Conservation (phyloP, 1,140 invertebrate genomes). For the Bombus picipes region DNA sequence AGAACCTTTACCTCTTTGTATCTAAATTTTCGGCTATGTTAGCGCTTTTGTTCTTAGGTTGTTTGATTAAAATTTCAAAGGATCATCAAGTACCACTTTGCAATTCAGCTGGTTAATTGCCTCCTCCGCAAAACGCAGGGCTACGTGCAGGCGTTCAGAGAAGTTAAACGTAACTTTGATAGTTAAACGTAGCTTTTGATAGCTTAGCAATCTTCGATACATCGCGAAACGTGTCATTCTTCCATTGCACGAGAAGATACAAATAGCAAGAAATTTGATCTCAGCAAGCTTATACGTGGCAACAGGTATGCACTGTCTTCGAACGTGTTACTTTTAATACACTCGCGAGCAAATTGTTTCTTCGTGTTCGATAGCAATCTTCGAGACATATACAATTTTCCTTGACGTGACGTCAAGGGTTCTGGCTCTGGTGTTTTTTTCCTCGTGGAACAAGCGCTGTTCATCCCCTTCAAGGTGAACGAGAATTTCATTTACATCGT, state of each 20-base stretch:
- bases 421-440: not conserved
- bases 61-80: too few species aligned
- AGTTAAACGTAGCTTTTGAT: not conserved
- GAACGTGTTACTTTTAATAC: not conserved
- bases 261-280: not conserved
- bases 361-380: not conserved
- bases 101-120: too few species aligned
- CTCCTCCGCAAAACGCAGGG: too few species aligned
- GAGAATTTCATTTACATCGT: not conserved
- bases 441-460: not conserved
- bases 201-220: not conserved
- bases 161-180: not conserved
- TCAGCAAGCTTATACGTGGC: slow-evolving; percentile 13
- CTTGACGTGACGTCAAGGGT: not conserved
- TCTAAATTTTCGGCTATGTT: too few species aligned
- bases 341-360: not conserved
- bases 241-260: not conserved
- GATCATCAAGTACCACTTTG: too few species aligned
- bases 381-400: too few species aligned
- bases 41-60: too few species aligned
- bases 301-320: slow-evolving; percentile 39
- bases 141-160: not conserved
- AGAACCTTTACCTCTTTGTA: too few species aligned
- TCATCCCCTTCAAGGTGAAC: not conserved
- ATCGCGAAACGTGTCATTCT: not conserved